Conservation (phyloP, 2,113 vertebrate species). For the Pseudonaja textilis region DNA sequence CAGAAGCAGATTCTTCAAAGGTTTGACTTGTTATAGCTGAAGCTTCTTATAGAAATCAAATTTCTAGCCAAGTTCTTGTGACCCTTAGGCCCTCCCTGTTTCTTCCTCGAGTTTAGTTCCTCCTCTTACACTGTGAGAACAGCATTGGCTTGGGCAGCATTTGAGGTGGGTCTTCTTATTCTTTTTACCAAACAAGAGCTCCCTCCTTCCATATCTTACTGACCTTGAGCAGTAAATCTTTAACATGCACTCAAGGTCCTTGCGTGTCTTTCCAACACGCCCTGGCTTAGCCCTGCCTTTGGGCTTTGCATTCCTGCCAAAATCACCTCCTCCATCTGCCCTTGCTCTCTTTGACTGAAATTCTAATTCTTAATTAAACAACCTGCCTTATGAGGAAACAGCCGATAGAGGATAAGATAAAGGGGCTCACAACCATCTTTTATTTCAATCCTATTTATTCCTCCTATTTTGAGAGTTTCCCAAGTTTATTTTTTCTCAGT, state of each 20-base stretch:
- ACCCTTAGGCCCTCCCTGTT: neutral
- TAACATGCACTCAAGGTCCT: neutral
- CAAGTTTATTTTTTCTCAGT: neutral
- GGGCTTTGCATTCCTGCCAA: slow-evolving; percentile 13
- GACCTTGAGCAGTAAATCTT: neutral
- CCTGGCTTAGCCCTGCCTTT: neutral
- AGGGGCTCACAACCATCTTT: slow-evolving; percentile 21
- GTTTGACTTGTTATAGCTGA: neutral
- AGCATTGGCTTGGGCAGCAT: neutral
- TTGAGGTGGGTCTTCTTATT: neutral
- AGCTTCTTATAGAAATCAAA: neutral
- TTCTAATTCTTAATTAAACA: slow-evolving; percentile 64
- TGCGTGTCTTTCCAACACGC: neutral
- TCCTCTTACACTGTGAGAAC: neutral
- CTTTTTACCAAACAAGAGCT: neutral
- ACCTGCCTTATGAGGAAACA: slow-evolving; percentile 55
- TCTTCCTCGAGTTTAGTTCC: neutral
- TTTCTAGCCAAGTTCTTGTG: neutral
- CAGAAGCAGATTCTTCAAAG: neutral
- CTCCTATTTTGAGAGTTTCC: neutral
- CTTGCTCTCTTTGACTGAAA: slow-evolving; percentile 53
- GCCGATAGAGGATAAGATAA: slow-evolving; percentile 66
- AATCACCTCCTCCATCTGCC: slow-evolving; percentile 36
- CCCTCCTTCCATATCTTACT: neutral
- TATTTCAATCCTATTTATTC: slow-evolving; percentile 11